phyloP scores from a whole-genome alignment of 1,140 invertebrate genomes.

The Megalonaias nervosa region DNA sequence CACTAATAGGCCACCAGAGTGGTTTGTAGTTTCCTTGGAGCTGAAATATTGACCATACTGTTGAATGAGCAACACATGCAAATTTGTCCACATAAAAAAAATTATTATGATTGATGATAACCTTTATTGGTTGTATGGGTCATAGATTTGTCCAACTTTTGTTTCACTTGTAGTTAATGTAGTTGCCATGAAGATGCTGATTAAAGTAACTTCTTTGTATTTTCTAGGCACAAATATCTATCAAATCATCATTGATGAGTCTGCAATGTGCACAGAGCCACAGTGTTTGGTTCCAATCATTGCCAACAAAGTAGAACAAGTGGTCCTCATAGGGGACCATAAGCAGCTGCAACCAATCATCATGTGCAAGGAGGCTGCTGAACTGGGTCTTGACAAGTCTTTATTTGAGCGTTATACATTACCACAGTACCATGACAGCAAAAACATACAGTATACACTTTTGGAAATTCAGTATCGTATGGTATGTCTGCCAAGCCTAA shows the following conservation, averaged over 20 bases:
- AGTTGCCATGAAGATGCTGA: too few species aligned
- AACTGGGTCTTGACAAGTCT: constrained; percentile 60
- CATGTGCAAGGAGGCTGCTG: constrained; percentile 44
- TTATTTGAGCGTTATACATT: constrained; percentile 63
- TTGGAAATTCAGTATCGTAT: constrained; percentile 63
- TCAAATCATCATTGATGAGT: constrained; percentile 64
- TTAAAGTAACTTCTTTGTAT: neutral
- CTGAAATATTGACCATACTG: too few species aligned
- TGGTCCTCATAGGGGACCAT: constrained; percentile 67
- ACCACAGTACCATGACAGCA: constrained; percentile 6
- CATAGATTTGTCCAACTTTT: too few species aligned
- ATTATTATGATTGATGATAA: too few species aligned
- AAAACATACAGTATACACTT: constrained; percentile 35
- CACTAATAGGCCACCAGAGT: too few species aligned
- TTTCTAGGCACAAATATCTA: neutral
- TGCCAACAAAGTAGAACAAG: constrained; percentile 48
- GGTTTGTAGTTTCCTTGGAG: too few species aligned
- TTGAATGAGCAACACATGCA: too few species aligned
- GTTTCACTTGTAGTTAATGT: too few species aligned
- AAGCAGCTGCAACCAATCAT: constrained; percentile 64
- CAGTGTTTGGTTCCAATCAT: constrained; percentile 59
- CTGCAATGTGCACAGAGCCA: constrained; percentile 66
- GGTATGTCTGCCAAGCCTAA: constrained; percentile 37
- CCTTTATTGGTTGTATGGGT: too few species aligned
- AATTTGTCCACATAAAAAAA: too few species aligned